Evolutionary conservation across 2,888 invertebrate genomes (phyloP).

Genomic region (Ischnura elegans): DNA sequence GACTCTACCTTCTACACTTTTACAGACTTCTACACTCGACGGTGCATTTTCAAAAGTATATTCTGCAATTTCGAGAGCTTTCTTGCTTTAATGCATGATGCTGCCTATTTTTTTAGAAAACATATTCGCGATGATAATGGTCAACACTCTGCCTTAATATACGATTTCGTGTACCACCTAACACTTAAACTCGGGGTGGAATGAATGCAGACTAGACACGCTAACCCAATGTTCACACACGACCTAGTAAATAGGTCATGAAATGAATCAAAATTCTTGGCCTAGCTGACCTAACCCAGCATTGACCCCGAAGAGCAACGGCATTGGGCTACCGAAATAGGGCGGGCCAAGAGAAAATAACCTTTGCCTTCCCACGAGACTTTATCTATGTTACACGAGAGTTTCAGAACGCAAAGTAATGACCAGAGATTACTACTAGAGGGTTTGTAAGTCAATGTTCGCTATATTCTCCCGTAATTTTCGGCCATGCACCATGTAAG

Average conservation of each 20-base stretch:
- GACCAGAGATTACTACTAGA: no score
- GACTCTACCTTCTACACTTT: not conserved
- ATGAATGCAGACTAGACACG: conserved; percentile 26
- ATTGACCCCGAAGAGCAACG: not conserved
- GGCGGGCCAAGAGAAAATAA: not conserved
- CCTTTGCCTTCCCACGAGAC: not conserved
- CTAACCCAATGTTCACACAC: not conserved
- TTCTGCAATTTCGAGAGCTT: not conserved
- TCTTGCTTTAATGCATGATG: not conserved
- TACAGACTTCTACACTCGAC: not conserved
- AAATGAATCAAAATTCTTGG: not conserved
- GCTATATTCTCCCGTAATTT: no score
- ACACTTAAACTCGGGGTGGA: not conserved
- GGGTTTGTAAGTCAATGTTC: no score
- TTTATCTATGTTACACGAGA: not conserved
- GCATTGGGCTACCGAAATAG: not conserved
- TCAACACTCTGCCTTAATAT: not conserved
- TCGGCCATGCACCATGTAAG: no score
- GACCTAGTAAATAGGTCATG: conserved; percentile 23
- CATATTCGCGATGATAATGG: not conserved
- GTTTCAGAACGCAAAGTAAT: no score
- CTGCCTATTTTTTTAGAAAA: not conserved
- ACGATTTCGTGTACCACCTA: not conserved
- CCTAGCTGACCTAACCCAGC: conserved; percentile 23
- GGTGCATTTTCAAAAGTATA: not conserved